Conservation (phyloP, 2,113 vertebrate genomes). For the Nycticryphes semicollaris region DNA sequence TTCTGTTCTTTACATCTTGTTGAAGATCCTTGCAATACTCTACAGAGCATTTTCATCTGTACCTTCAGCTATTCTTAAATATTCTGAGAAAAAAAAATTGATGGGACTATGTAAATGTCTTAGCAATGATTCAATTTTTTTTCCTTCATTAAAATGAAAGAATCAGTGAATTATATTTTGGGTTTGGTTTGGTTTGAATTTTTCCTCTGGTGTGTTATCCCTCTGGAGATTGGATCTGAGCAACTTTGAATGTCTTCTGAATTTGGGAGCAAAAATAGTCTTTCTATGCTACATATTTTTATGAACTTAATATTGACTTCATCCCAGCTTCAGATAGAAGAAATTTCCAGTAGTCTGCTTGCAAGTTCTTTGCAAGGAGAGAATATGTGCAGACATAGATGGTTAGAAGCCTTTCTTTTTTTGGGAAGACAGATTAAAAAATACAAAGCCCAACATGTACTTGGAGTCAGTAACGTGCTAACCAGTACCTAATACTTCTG, state of each 20-base stretch:
- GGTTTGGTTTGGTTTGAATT: neutral
- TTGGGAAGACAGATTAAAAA: neutral
- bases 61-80: neutral
- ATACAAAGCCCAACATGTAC: neutral
- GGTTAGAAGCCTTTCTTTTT: neutral
- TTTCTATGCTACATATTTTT: neutral
- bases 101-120: neutral
- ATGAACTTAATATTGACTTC: neutral
- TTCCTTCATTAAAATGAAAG: neutral
- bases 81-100: neutral
- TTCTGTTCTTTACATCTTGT: neutral
- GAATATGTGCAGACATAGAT: neutral
- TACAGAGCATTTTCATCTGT: neutral
- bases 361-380: neutral
- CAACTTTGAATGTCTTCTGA: neutral
- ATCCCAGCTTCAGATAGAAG: neutral
- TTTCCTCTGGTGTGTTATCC: neutral
- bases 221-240: neutral
- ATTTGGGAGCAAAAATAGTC: neutral
- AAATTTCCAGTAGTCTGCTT: neutral
- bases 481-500: accelerated
- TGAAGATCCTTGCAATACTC: neutral
- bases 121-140: neutral
- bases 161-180: neutral
- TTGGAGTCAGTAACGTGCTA: neutral